Percentiles rank a stretch among this genome's conserved stretches.
Conservation (phyloP, 2,888 invertebrate species). For the Agonum fuliginosum region DNA sequence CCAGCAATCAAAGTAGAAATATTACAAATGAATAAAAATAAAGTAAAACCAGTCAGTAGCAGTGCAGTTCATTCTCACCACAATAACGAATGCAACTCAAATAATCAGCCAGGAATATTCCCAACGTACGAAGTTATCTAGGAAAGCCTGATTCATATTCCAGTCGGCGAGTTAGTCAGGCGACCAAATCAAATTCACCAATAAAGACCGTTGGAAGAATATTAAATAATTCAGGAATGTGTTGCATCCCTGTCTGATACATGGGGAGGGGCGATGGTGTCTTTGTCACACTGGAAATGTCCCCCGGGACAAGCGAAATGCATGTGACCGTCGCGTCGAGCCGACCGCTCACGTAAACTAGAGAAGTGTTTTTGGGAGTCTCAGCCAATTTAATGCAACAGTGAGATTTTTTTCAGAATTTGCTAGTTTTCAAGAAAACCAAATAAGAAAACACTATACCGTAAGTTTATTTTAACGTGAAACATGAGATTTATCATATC, state of each 20-base stretch:
- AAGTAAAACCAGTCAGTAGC: neutral
- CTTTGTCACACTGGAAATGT: neutral
- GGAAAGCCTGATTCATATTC: slow-evolving; percentile 67
- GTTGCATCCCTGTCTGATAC: neutral
- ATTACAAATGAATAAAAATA: neutral
- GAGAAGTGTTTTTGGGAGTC: slow-evolving; percentile 4
- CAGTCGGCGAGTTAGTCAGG: slow-evolving; percentile 68
- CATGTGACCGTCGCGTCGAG: neutral
- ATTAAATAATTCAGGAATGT: slow-evolving; percentile 65
- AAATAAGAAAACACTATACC: too few relatives aligned
- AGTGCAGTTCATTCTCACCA: neutral
- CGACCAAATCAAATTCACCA: slow-evolving; percentile 70
- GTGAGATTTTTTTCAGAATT: neutral
- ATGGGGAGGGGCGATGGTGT: neutral
- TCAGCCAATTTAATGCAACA: neutral
- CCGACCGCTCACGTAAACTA: neutral
- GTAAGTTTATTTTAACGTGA: too few relatives aligned
- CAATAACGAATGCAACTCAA: slow-evolving; percentile 20
- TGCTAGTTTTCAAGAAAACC: too few relatives aligned
- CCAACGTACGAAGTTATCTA: slow-evolving; percentile 7
- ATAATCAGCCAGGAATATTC: slow-evolving; percentile 31
- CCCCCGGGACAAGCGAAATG: neutral
- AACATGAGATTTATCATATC: too few relatives aligned
- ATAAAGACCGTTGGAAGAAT: slow-evolving; percentile 67
- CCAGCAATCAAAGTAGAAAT: neutral